Conservation (phyloP, 2,113 vertebrate species). For the Chiloscyllium plagiosum region DNA sequence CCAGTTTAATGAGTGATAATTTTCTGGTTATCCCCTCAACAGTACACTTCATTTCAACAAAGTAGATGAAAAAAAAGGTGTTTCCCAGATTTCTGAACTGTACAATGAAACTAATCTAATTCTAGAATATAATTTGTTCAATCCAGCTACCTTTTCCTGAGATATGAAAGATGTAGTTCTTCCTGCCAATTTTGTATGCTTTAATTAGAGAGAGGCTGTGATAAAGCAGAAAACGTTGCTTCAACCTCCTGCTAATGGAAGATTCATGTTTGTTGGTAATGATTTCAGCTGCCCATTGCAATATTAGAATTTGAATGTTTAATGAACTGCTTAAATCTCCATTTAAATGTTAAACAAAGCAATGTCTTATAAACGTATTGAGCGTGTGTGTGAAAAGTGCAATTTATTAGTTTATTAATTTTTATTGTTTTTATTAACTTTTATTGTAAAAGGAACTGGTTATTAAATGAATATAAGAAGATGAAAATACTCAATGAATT, state of each 20-base stretch:
- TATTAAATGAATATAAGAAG: not conserved
- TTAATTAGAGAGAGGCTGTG: not conserved
- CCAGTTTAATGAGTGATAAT: not conserved
- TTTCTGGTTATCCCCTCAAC: not conserved
- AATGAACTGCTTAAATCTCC: not conserved
- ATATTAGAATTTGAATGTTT: not conserved
- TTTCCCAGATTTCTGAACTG: not conserved
- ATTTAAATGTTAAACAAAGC: not conserved
- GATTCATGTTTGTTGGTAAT: not conserved
- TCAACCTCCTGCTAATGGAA: not conserved
- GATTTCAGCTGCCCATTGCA: not conserved
- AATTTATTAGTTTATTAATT: not conserved
- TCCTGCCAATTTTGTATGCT: not conserved
- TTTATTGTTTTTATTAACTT: not conserved
- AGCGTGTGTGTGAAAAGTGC: not conserved
- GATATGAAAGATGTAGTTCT: no score
- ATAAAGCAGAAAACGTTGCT: not conserved
- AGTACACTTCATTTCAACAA: not conserved
- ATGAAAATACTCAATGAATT: not conserved
- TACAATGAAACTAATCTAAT: not conserved
- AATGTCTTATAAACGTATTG: not conserved
- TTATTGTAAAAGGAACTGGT: not conserved
- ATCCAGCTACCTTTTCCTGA: not conserved
- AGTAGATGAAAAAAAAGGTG: not conserved
- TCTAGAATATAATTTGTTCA: not conserved